phyloP scores from a whole-genome alignment of 2,113 vertebrate genomes.

The Mionectes macconnelli region DNA sequence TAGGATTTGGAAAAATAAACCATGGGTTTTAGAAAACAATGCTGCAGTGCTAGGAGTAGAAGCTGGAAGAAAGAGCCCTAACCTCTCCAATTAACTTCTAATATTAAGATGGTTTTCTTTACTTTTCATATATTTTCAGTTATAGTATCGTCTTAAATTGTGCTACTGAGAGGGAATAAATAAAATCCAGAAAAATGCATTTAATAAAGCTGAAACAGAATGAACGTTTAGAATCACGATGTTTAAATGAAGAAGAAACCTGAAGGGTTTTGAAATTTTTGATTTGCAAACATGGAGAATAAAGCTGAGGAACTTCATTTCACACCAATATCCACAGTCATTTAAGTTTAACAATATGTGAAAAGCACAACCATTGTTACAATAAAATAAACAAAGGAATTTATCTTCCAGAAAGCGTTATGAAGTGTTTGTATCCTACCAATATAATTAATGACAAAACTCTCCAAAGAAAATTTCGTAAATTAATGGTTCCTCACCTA shows the following conservation, averaged over 20 bases:
- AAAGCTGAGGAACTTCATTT: not conserved
- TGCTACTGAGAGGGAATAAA: not conserved
- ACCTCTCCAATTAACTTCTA: not conserved
- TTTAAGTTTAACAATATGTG: not conserved
- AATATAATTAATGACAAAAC: not conserved
- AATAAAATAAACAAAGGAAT: slow-evolving; percentile 2
- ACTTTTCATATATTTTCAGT: not conserved
- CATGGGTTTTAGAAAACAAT: not conserved
- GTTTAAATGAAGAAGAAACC: not conserved
- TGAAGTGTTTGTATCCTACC: not conserved
- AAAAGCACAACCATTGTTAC: not conserved
- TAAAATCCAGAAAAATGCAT: not conserved
- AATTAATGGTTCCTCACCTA: not conserved
- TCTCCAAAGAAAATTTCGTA: not conserved
- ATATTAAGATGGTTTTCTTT: not conserved
- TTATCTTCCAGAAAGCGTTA: not conserved
- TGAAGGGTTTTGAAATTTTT: not conserved
- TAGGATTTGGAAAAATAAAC: not conserved
- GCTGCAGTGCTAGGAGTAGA: not conserved
- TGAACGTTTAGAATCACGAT: not conserved
- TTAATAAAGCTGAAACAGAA: not conserved
- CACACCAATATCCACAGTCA: not conserved
- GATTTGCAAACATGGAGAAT: not conserved
- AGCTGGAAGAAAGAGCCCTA: not conserved
- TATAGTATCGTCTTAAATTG: not conserved